These are phyloP conservation scores for Gephyroberyx darwinii DNA, from an alignment of 2,797 vertebrate species.

Conservation along the genomic window DNA sequence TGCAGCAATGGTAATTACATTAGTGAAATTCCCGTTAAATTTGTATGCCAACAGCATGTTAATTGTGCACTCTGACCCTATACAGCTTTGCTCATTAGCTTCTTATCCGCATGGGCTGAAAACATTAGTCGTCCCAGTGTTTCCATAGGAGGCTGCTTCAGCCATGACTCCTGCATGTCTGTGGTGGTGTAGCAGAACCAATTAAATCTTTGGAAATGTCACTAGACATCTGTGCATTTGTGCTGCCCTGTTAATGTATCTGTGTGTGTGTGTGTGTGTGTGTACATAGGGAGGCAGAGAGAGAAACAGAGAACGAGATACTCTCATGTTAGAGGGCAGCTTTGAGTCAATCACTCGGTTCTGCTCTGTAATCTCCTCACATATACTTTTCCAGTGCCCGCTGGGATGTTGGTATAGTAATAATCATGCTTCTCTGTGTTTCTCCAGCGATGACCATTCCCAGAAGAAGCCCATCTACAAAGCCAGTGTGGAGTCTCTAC, in stretches of 20 bases:
- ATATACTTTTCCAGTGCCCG: conserved; percentile 53
- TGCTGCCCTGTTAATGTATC: background rate
- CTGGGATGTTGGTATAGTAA: conserved; percentile 59
- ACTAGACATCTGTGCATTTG: background rate
- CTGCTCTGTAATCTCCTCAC: conserved; percentile 67
- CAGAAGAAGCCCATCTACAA: conserved; percentile 88
- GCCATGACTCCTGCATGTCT: conserved; percentile 7
- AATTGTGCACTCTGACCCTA: conserved; percentile 48
- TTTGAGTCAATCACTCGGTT: conserved; percentile 47
- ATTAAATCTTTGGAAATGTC: conserved; percentile 6
- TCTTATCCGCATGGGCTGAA: conserved; percentile 16
- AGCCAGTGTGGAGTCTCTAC: conserved; percentile 80
- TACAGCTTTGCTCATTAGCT: conserved; percentile 45
- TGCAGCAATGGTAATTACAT: conserved; percentile 34
- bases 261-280: conserved; percentile 14
- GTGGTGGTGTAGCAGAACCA: background rate
- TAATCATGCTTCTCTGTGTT: conserved; percentile 65
- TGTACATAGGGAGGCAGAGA: conserved; percentile 23
- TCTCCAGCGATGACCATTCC: conserved; percentile 82
- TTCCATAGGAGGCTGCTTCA: conserved; percentile 17
- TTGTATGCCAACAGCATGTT: conserved; percentile 27
- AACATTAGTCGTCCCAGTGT: background rate
- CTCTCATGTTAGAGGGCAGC: conserved; percentile 52
- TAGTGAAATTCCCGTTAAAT: conserved; percentile 44
- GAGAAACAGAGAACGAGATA: conserved; percentile 43